These are phyloP conservation scores for Lucilia sericata DNA, from an alignment of 1,140 invertebrate species.

Conservation along the genomic window DNA sequence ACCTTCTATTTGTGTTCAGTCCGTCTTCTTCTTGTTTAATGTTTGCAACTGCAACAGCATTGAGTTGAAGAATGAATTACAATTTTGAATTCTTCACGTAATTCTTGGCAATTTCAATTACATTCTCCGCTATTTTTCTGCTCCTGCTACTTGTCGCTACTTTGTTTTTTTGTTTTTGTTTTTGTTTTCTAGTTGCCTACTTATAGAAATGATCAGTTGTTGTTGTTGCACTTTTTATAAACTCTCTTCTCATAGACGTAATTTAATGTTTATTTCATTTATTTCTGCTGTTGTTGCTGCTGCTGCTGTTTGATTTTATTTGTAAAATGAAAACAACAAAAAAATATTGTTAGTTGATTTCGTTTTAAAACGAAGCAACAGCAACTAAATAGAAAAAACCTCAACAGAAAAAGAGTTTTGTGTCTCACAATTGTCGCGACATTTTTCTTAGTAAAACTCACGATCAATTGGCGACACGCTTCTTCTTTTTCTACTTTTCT, in stretches of 20 bases:
- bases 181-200: background rate
- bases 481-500: constrained; percentile 53
- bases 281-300: background rate
- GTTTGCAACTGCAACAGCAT: background rate
- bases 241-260: constrained; percentile 2
- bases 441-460: constrained; percentile 68
- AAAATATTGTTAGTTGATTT: constrained; percentile 27
- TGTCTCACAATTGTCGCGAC: constrained; percentile 49
- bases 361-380: background rate
- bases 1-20: background rate
- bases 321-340: background rate
- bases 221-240: background rate
- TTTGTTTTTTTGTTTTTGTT: constrained; percentile 18
- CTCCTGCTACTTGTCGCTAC: constrained; percentile 5
- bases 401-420: constrained; percentile 26
- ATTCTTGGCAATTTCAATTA: constrained; percentile 44
- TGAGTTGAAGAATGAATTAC: constrained; percentile 14
- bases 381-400: background rate
- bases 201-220: background rate
- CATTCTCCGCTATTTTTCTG: constrained; percentile 39
- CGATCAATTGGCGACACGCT: constrained; percentile 68
- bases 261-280: constrained; percentile 18
- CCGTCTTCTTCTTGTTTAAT: too few species aligned
- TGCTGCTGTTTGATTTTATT: background rate
- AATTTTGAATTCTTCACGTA: constrained; percentile 42